Evolutionary conservation across 2,113 vertebrate species (phyloP).

Genomic region (Scatophagus argus): DNA sequence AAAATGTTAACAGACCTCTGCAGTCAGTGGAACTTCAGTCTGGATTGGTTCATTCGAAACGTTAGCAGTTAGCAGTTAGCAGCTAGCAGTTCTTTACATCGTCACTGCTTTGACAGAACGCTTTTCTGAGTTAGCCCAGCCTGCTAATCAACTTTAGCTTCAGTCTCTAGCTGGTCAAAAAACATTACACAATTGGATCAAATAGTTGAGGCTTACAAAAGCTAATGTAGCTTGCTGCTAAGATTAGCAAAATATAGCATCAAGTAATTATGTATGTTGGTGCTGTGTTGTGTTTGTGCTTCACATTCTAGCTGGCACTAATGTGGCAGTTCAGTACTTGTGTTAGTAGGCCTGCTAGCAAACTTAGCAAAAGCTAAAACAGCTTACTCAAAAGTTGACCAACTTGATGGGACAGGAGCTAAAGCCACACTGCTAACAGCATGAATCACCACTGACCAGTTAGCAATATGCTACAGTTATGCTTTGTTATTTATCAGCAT

Average conservation of each 20-base stretch:
- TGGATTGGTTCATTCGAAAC: not conserved
- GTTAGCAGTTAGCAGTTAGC: slow-evolving; percentile 2
- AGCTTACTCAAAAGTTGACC: not conserved
- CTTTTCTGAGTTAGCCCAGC: not conserved
- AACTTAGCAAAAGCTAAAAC: not conserved
- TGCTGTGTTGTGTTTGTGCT: slow-evolving; percentile 60
- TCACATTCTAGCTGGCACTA: slow-evolving; percentile 37
- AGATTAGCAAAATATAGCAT: not conserved
- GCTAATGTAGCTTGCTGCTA: slow-evolving; percentile 22
- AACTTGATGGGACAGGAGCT: not conserved
- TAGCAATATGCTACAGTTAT: not conserved
- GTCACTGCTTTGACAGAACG: not conserved
- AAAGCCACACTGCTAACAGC: not conserved
- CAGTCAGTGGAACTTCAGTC: too few species aligned
- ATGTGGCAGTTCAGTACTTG: slow-evolving; percentile 43
- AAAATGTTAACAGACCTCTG: too few species aligned
- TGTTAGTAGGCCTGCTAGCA: slow-evolving; percentile 22
- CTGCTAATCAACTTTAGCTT: not conserved
- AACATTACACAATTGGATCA: not conserved
- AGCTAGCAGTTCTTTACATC: not conserved
- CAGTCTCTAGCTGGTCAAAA: not conserved
- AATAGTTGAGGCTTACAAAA: not conserved
- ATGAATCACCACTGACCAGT: too few species aligned
- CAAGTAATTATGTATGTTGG: not conserved
- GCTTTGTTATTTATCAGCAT: too few species aligned